Evolutionary conservation across 2,888 invertebrate genomes (phyloP), one percentile per base, ranked within the genome.

Genomic region (Lamproptera curius): DNA sequence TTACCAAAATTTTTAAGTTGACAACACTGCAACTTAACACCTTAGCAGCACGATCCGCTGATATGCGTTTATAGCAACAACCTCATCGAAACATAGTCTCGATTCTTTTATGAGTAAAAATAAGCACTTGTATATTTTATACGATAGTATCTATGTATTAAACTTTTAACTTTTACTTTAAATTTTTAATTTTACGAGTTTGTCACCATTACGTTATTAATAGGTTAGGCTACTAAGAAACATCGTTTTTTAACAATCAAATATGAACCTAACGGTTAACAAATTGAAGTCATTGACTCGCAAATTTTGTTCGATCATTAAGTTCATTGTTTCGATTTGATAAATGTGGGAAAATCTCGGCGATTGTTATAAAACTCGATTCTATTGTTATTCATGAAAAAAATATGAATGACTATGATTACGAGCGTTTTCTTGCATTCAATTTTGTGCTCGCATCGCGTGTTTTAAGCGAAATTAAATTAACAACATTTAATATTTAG

Each of bases 1-100:
- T 16, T 16, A 9, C 33, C 11, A 15, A 16, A 37, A 20, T 33
- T 33, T 33, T 1, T 0, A 47, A 37, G 2, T 23, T 38, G 23
- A 28, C 47, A 42, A 42, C 47, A 46, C 17, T 46, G n/a, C 26
- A 37, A 37, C 10, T 28, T 16, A 16, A 37, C 37, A 37, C 16
- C 37, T 28, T 13, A 1, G 14, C 31, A 42, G 16, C 20, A 9
- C 33, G 47, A 48, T 48, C 10, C 23, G 42, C 38, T 26, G 47
- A 48, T 48, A 48, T 34, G 47, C 47, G 34, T 48, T 38, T 48
- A 23, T 38, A 34, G 47, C 10, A 17, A 13, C 47, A 42, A 42
- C 38, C 42, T 13, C 47, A 42, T 42, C 20, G 47, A 42, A 34
- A 42, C 38, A 42, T 42, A 38, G 42, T 42, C 33, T 41, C 20